Evolutionary conservation across 2,888 invertebrate species (phyloP), one percentile per base, ranked within the genome.

Genomic region (Oligia latruncula): DNA sequence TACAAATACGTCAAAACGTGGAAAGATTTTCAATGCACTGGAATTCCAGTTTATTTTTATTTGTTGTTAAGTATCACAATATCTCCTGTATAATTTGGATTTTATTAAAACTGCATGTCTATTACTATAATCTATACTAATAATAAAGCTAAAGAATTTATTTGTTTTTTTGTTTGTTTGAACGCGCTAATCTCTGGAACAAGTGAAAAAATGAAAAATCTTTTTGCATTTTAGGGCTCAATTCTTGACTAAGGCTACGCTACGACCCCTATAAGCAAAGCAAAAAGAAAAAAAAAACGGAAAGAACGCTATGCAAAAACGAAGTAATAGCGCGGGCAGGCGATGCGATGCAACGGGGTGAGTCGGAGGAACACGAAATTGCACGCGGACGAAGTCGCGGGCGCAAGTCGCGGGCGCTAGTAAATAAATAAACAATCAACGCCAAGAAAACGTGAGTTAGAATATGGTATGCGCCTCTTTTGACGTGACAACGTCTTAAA

Each of bases 341-440:
- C 49, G 49, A 49, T 49, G 49, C 13, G 49, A 49, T 49, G 49
- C 2, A 3, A 46, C 46, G 46, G 46, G 46, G 46, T 46, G 11
- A 2, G 46, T 46, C 46, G 46, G 20, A 6, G 20, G 6, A 5
- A 20, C 55, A 8, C 20, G 55, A 46, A 11, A 46, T 46, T 49
- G 13, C 55, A 55, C 55, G 20, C 23, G 20, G 55, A 23, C 23
- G 8, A 55, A 55, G 23, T 23, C 55, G 20, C 20, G 9, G 8
- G 8, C 55, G 23, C 20, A 55, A 55, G 55, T 29, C 29, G 29
- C 29, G 29, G 29, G 29, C 29, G 20, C 9, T 23, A 55, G 20
- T n/a, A 23, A 0, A 55, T 78, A 46, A 66, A 35, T 80, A 40
- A 80, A 43, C 23, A n/a, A 35, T 71, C 9, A n/a, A 35, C 20